phyloP scores from a whole-genome alignment of 2,888 invertebrate species.

The Athetis lepigone region DNA sequence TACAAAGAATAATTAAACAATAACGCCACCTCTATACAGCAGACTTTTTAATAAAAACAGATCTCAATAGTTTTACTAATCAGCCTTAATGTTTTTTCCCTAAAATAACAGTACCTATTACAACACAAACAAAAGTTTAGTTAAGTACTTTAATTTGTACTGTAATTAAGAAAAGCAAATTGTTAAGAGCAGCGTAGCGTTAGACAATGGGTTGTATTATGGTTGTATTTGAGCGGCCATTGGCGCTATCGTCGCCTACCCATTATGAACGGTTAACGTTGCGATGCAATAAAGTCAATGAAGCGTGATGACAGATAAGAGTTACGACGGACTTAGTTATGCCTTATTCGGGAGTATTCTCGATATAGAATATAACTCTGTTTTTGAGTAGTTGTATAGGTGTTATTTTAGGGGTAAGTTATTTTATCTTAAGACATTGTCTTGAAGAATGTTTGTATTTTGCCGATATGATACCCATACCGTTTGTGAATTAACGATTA shows the following conservation, averaged over 20 bases:
- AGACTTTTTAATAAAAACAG: too few species aligned
- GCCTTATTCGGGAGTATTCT: slow-evolving; percentile 43
- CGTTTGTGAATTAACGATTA: too few species aligned
- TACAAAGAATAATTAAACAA: too few species aligned
- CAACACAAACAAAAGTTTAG: slow-evolving; percentile 37
- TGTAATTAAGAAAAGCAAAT: slow-evolving; percentile 69
- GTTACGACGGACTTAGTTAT: slow-evolving; percentile 58
- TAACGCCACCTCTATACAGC: too few species aligned
- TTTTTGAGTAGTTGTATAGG: not conserved
- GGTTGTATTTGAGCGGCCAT: slow-evolving; percentile 66
- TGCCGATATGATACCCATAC: too few species aligned
- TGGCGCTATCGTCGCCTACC: slow-evolving; percentile 67
- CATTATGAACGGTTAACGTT: slow-evolving; percentile 78
- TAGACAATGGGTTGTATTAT: slow-evolving; percentile 75
- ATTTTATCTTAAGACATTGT: too few species aligned
- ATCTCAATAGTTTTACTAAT: not conserved
- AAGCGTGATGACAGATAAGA: slow-evolving; percentile 79
- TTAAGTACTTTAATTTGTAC: too few species aligned
- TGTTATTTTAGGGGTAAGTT: too few species aligned
- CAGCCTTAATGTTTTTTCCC: not conserved
- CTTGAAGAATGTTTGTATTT: too few species aligned
- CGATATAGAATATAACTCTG: slow-evolving; percentile 24
- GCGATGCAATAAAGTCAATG: slow-evolving; percentile 80
- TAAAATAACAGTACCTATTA: slow-evolving; percentile 23
- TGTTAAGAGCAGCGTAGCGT: slow-evolving; percentile 77